Evolutionary conservation across 1,140 invertebrate genomes (phyloP).

Genomic region (Drosophila hydei): DNA sequence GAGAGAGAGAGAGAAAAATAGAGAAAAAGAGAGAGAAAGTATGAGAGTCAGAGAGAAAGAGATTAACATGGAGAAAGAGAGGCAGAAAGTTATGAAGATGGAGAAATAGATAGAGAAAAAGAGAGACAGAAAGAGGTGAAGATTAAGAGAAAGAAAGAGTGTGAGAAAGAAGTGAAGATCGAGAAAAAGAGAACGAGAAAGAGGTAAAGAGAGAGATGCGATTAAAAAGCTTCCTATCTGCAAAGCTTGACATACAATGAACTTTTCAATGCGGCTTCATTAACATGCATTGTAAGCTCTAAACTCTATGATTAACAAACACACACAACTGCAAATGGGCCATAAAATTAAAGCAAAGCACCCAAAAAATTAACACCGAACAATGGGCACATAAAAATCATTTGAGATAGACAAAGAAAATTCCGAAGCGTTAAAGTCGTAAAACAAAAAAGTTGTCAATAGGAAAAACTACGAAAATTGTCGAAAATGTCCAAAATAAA

Average conservation of each 20-base stretch:
- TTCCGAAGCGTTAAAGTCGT: slow-evolving; percentile 70
- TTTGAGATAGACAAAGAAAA: slow-evolving; percentile 46
- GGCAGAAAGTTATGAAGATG: too few species aligned
- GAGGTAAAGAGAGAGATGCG: too few species aligned
- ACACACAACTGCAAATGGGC: slow-evolving; percentile 30
- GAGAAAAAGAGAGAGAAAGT: too few species aligned
- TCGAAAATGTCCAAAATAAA: slow-evolving; percentile 53
- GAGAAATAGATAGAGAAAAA: too few species aligned
- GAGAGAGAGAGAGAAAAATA: not conserved
- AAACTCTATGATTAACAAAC: slow-evolving; percentile 18
- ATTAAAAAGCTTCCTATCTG: not conserved
- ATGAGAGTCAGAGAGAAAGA: too few species aligned
- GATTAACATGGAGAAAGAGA: too few species aligned
- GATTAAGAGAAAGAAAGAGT: not conserved
- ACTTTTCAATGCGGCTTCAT: slow-evolving; percentile 38
- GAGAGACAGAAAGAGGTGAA: too few species aligned
- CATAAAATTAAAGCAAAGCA: slow-evolving; percentile 68
- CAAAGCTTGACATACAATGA: slow-evolving; percentile 4
- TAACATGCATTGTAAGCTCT: slow-evolving; percentile 24
- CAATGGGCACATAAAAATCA: slow-evolving; percentile 55
- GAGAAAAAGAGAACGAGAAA: too few species aligned
- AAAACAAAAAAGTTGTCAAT: slow-evolving; percentile 50
- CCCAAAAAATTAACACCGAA: slow-evolving; percentile 44
- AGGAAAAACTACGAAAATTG: slow-evolving; percentile 53
- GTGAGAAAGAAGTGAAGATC: too few species aligned